Evolutionary conservation across 2,113 vertebrate species (phyloP).

Genomic region (Lepus timidus): DNA sequence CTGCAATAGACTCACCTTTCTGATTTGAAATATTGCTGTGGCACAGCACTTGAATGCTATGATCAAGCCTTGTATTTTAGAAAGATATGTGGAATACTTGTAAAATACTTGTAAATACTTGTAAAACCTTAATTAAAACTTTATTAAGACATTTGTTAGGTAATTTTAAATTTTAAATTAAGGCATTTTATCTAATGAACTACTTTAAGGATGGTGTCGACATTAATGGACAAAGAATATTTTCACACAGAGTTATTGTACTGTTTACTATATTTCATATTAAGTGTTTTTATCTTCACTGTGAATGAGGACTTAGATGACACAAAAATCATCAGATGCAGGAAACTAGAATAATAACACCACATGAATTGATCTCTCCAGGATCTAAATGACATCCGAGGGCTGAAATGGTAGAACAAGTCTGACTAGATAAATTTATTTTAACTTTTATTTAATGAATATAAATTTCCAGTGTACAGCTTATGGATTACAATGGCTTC

Average conservation of each 20-base stretch:
- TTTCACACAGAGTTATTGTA: neutral
- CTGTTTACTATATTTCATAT: neutral
- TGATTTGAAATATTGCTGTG: neutral
- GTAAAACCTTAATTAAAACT: neutral
- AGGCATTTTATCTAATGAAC: neutral
- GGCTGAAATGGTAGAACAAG: neutral
- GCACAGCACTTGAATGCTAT: neutral
- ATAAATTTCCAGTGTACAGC: too few relatives aligned
- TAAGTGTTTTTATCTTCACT: conserved; percentile 14
- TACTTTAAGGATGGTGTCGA: neutral
- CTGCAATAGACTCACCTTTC: neutral
- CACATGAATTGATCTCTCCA: neutral
- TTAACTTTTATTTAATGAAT: too few relatives aligned
- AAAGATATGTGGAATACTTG: neutral
- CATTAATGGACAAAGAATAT: neutral
- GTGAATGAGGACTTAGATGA: neutral
- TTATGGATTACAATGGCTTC: too few relatives aligned
- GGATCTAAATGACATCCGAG: neutral
- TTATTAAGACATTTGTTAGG: neutral
- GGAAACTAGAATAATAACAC: neutral
- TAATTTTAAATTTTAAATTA: neutral
- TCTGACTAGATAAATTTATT: neutral
- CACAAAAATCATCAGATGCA: neutral
- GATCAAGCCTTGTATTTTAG: neutral
- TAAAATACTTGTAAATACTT: neutral